Percentiles rank a stretch among this genome's conserved stretches.
Conservation (phyloP, 1,140 invertebrate genomes). For the Dinothrombium tinctorium region DNA sequence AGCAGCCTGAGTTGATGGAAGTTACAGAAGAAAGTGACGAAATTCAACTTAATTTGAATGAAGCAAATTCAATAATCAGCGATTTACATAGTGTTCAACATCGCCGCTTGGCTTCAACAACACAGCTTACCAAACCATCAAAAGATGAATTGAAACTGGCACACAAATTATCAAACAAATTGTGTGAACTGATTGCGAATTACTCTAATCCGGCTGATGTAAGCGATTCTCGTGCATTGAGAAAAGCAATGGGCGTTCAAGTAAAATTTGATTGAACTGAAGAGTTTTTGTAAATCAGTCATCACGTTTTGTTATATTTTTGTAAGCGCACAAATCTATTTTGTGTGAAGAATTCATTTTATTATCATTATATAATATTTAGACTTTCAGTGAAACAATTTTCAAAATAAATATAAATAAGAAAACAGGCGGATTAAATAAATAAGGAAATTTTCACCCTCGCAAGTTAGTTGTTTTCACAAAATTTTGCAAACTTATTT, state of each 20-base stretch:
- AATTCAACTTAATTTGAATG: slow-evolving; percentile 39
- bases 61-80: slow-evolving; percentile 46
- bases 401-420: too few relatives aligned
- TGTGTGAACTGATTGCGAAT: slow-evolving; percentile 8
- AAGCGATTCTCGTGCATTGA: slow-evolving; percentile 1
- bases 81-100: slow-evolving; percentile 51
- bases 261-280: slow-evolving; percentile 1
- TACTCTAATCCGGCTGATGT: slow-evolving; percentile 7
- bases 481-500: too few relatives aligned
- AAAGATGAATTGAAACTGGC: slow-evolving; percentile 8
- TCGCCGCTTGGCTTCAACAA: slow-evolving; percentile 35
- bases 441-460: too few relatives aligned
- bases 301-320: too few relatives aligned
- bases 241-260: slow-evolving; percentile 9
- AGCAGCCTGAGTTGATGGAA: slow-evolving; percentile 3
- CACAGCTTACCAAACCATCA: slow-evolving; percentile 4
- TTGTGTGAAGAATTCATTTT: too few relatives aligned
- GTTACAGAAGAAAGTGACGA: slow-evolving; percentile 15
- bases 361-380: too few relatives aligned
- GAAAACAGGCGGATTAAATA: too few relatives aligned
- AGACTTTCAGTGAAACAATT: too few relatives aligned
- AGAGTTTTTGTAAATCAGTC: neutral
- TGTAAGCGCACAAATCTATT: too few relatives aligned
- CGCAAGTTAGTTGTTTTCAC: too few relatives aligned
- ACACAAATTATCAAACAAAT: slow-evolving; percentile 4